phyloP scores from a whole-genome alignment of 2,888 invertebrate species.

The Leucophenga montana region DNA sequence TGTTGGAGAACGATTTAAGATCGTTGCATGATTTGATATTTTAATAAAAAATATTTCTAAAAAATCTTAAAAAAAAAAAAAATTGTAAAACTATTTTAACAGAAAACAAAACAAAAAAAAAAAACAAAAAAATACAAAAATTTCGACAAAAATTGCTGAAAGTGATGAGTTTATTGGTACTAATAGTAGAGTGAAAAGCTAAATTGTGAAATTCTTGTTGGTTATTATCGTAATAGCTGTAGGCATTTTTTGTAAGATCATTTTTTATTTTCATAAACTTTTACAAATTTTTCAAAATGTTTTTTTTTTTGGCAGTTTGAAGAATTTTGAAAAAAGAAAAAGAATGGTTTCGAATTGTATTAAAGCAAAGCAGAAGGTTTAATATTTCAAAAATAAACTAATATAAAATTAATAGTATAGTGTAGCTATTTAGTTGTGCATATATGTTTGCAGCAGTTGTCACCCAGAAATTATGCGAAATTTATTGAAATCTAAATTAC shows the following conservation, averaged over 20 bases:
- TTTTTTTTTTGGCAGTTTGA: constrained; percentile 11
- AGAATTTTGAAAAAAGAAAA: not conserved
- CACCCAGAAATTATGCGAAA: too few relatives aligned
- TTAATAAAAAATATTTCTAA: constrained; percentile 34
- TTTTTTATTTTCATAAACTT: not conserved
- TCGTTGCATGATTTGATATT: constrained; percentile 24
- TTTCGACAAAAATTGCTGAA: not conserved
- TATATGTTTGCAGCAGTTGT: too few relatives aligned
- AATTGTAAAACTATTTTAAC: constrained; percentile 8
- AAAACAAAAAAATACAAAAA: constrained; percentile 10
- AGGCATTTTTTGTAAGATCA: too few relatives aligned
- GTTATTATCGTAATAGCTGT: constrained; percentile 6
- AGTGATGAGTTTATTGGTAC: constrained; percentile 12
- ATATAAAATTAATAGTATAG: not conserved
- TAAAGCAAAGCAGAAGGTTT: not conserved
- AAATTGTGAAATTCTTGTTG: constrained; percentile 11
- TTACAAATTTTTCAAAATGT: not conserved
- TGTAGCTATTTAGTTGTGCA: not conserved
- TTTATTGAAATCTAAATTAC: too few relatives aligned
- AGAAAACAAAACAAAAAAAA: constrained; percentile 34
- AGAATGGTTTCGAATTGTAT: constrained; percentile 20
- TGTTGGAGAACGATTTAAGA: constrained; percentile 47
- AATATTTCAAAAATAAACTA: constrained; percentile 16
- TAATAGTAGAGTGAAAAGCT: not conserved
- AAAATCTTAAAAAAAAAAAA: constrained; percentile 38